Percentiles rank a stretch among this genome's conserved stretches.
phyloP scores from a whole-genome alignment of 2,888 invertebrate species.

The Drosophila silvestris region DNA sequence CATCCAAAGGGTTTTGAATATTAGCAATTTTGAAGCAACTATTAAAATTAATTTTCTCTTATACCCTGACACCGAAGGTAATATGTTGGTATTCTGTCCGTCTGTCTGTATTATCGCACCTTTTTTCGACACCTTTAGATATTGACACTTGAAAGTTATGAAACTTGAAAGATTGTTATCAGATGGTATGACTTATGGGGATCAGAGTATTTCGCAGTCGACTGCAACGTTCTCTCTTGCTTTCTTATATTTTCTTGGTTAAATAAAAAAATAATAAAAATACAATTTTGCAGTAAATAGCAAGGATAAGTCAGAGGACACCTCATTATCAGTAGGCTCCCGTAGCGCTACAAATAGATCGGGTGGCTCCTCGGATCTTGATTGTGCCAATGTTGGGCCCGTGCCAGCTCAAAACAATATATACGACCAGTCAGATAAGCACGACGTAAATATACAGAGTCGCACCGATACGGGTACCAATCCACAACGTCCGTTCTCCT shows the following conservation, averaged over 20 bases:
- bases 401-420: slow-evolving; percentile 36
- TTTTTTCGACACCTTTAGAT: background rate
- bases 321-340: background rate
- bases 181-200: background rate
- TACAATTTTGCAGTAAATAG: background rate
- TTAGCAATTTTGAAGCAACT: background rate
- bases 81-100: background rate
- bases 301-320: background rate
- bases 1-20: background rate
- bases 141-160: background rate
- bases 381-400: slow-evolving; percentile 8
- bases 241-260: background rate
- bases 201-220: background rate
- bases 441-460: slow-evolving; percentile 49
- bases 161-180: background rate
- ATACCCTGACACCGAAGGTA: background rate
- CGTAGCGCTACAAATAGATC: background rate
- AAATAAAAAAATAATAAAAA: background rate
- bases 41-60: background rate
- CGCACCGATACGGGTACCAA: slow-evolving; percentile 46
- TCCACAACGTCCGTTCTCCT: slow-evolving; percentile 55
- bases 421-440: slow-evolving; percentile 42
- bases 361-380: background rate
- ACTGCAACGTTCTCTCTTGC: background rate
- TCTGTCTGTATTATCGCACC: background rate